These are phyloP conservation scores for Conomelus anceps DNA, from an alignment of 2,888 invertebrate genomes.

Conservation along the genomic window DNA sequence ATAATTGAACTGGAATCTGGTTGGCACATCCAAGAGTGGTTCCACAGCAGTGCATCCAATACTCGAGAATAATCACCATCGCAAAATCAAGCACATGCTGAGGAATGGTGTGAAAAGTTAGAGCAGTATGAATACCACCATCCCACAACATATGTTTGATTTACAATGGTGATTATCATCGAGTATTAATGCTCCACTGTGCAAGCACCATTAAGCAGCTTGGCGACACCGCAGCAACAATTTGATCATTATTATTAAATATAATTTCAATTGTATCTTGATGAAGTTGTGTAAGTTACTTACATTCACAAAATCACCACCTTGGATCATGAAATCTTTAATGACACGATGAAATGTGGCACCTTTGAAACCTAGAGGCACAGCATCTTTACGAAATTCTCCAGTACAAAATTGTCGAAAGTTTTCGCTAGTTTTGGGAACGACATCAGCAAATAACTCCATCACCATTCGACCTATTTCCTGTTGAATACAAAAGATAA, in stretches of 20 bases:
- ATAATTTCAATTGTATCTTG: neutral
- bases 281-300: constrained; percentile 45
- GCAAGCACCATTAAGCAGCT: no score
- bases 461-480: constrained; percentile 98
- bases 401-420: constrained; percentile 98
- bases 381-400: constrained; percentile 91
- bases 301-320: constrained; percentile 98
- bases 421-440: constrained; percentile 95
- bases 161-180: no score
- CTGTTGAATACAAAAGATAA: constrained; percentile 48
- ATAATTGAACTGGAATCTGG: no score
- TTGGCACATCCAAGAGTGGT: no score
- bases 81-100: no score
- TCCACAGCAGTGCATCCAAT: no score
- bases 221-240: no score
- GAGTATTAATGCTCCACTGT: no score
- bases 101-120: no score
- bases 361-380: constrained; percentile 93
- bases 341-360: constrained; percentile 96
- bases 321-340: constrained; percentile 99
- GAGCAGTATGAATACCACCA: no score
- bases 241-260: neutral
- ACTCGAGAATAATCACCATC: no score
- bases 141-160: no score
- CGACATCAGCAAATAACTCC: constrained; percentile 94